Evolutionary conservation across 2,888 invertebrate species (phyloP).

Genomic region (Malthinus seriepunctatus): DNA sequence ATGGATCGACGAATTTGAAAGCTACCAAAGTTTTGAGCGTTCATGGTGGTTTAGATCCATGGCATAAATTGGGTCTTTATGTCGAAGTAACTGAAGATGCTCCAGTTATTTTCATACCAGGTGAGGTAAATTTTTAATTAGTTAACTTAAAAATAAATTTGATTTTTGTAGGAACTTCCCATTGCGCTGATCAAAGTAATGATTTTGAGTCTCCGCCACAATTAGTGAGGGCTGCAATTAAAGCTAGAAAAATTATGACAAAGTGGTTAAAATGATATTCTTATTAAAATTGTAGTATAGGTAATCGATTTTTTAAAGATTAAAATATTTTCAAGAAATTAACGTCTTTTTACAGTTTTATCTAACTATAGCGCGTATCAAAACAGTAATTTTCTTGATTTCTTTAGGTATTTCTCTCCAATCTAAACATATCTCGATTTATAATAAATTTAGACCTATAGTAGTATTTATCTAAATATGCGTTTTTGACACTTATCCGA

Average conservation of each 20-base stretch:
- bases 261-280: constrained; percentile 32
- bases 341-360: too few species aligned
- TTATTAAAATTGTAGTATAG: background rate
- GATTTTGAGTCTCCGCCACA: constrained; percentile 27
- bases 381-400: too few species aligned
- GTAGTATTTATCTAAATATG: too few species aligned
- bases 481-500: too few species aligned
- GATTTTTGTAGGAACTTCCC: constrained; percentile 34
- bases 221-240: constrained; percentile 33
- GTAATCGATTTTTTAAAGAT: too few species aligned
- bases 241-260: constrained; percentile 31
- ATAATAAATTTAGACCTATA: too few species aligned
- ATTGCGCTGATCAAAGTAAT: constrained; percentile 38
- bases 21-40: constrained; percentile 61
- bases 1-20: constrained; percentile 57
- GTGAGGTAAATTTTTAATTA: constrained; percentile 16
- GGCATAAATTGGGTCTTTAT: constrained; percentile 59
- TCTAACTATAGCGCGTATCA: too few species aligned
- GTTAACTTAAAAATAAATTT: background rate
- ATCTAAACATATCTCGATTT: too few species aligned
- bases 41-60: constrained; percentile 65
- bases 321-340: too few species aligned
- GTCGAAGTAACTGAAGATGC: constrained; percentile 45
- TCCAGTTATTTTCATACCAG: constrained; percentile 38
- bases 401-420: too few species aligned